A percentile compares a stretch with the other conserved stretches of the same genome.
Conservation (phyloP, 2,113 vertebrate genomes). For the Petromus typicus region DNA sequence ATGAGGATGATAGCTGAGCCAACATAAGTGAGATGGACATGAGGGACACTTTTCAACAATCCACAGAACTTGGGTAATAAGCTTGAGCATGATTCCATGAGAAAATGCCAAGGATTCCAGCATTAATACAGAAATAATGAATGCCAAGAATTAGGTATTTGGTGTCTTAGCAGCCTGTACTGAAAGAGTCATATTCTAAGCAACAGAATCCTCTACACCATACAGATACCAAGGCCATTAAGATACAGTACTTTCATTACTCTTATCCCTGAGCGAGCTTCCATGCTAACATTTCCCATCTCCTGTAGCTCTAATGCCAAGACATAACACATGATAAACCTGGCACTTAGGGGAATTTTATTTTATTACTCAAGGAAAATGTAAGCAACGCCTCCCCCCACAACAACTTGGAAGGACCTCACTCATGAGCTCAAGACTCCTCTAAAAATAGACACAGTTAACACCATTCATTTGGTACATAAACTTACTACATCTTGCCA, state of each 20-base stretch:
- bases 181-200: constrained; percentile 32
- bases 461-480: constrained; percentile 72
- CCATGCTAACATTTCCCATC: constrained; percentile 44
- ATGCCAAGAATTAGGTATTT: constrained; percentile 43
- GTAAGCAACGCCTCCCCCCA: constrained; percentile 59
- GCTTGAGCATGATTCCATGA: background rate
- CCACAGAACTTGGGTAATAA: constrained; percentile 32
- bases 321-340: constrained; percentile 70
- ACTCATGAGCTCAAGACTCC: constrained; percentile 65
- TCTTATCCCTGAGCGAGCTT: constrained; percentile 15
- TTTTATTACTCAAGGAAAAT: constrained; percentile 72
- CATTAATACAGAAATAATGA: constrained; percentile 50
- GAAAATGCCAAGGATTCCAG: constrained; percentile 57
- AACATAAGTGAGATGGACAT: constrained; percentile 35
- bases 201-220: background rate
- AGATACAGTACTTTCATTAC: constrained; percentile 15
- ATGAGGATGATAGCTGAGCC: background rate
- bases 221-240: constrained; percentile 18
- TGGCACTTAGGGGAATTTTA: constrained; percentile 69
- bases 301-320: constrained; percentile 58
- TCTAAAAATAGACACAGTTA: constrained; percentile 79
- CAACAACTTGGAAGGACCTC: constrained; percentile 69
- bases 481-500: constrained; percentile 71
- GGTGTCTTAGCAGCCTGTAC: constrained; percentile 11
- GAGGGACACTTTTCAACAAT: constrained; percentile 45